A percentile compares a stretch with the other conserved stretches of the same genome.
phyloP scores from a whole-genome alignment of 92 coral and sea anemone species.

The Bergia sp. region DNA sequence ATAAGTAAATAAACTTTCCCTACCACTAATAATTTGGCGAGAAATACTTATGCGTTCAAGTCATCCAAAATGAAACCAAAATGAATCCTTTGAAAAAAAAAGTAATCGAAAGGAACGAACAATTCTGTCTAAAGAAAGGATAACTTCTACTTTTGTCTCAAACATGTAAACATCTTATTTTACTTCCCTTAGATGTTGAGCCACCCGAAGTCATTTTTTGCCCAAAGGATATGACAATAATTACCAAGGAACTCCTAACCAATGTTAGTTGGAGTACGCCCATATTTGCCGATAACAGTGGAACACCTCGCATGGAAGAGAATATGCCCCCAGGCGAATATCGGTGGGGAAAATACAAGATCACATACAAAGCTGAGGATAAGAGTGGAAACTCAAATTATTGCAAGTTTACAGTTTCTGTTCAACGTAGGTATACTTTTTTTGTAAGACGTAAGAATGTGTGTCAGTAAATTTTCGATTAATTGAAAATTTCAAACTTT shows the following conservation, averaged over 20 bases:
- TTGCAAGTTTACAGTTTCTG: conserved; percentile 17
- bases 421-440: background rate
- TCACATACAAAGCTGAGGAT: conserved; percentile 1
- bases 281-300: conserved; percentile 14
- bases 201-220: conserved; percentile 3
- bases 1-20: too few relatives aligned
- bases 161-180: background rate
- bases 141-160: too few relatives aligned
- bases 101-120: too few relatives aligned
- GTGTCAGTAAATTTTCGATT: too few relatives aligned
- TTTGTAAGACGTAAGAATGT: too few relatives aligned
- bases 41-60: too few relatives aligned
- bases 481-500: too few relatives aligned
- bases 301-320: background rate
- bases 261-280: conserved; percentile 5
- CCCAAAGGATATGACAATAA: background rate
- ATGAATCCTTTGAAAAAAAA: too few relatives aligned
- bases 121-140: too few relatives aligned
- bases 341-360: background rate
- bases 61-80: too few relatives aligned
- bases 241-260: background rate
- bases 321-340: background rate
- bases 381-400: background rate
- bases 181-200: background rate
- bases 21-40: too few relatives aligned